Evolutionary conservation across 2,888 invertebrate species (phyloP).

Genomic region (Abscondita cerata): DNA sequence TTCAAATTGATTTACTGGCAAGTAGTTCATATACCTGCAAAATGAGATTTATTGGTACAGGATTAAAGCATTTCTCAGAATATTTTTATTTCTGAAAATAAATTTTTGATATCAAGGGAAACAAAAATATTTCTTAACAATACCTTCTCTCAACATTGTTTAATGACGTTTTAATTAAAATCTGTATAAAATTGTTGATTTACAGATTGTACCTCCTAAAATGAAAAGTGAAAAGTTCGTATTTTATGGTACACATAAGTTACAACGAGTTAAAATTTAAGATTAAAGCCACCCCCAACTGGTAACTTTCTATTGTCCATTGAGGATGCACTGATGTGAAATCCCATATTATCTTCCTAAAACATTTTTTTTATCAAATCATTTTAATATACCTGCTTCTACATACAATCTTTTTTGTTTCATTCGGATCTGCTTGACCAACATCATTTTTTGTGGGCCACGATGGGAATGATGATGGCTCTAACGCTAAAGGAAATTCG

Average conservation of each 20-base stretch:
- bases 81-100: slow-evolving; percentile 3
- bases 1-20: too few species aligned
- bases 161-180: too few species aligned
- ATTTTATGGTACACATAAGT: neutral
- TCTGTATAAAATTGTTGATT: too few species aligned
- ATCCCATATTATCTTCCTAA: slow-evolving; percentile 65
- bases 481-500: slow-evolving; percentile 87
- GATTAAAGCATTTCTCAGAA: too few species aligned
- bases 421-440: slow-evolving; percentile 67
- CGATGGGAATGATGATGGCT: slow-evolving; percentile 98
- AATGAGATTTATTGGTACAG: too few species aligned
- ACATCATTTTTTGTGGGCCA: slow-evolving; percentile 99
- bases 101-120: neutral
- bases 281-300: slow-evolving; percentile 75
- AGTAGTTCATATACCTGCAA: too few species aligned
- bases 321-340: slow-evolving; percentile 66
- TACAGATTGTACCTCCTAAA: too few species aligned
- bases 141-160: neutral
- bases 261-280: slow-evolving; percentile 70
- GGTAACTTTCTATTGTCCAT: slow-evolving; percentile 64
- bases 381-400: too few species aligned
- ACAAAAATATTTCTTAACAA: neutral
- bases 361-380: neutral
- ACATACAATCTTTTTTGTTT: neutral
- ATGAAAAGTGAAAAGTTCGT: too few species aligned